Evolutionary conservation across 2,888 invertebrate genomes (phyloP).

Genomic region (Drosophila diplacantha): DNA sequence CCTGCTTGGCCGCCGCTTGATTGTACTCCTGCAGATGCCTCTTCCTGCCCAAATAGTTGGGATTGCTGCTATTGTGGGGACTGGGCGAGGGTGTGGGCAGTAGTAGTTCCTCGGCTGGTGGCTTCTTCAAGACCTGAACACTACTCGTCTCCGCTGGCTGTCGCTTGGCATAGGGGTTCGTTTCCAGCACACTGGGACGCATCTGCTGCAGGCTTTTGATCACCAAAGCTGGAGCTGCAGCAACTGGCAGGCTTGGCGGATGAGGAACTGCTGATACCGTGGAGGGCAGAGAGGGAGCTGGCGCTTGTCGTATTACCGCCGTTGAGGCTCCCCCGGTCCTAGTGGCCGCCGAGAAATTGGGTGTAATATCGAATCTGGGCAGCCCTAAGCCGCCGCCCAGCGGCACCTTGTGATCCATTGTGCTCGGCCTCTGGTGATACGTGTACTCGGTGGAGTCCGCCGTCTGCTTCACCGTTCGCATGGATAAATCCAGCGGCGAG

Average conservation of each 20-base stretch:
- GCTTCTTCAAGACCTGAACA: constrained; percentile 17
- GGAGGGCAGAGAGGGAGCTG: constrained; percentile 14
- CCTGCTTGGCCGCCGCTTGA: constrained; percentile 57
- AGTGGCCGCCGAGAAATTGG: constrained; percentile 81
- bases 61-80: constrained; percentile 59
- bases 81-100: constrained; percentile 25
- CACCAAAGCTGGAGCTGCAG: constrained; percentile 36
- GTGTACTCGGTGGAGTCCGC: constrained; percentile 88
- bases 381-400: constrained; percentile 76
- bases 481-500: constrained; percentile 91
- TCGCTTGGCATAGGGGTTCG: constrained; percentile 70
- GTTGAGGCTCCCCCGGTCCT: constrained; percentile 22
- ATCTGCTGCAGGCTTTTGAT: constrained; percentile 65
- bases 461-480: constrained; percentile 91
- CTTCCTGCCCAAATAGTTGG: constrained; percentile 71
- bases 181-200: constrained; percentile 74
- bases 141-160: constrained; percentile 64
- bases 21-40: constrained; percentile 73
- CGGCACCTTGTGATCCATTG: constrained; percentile 12
- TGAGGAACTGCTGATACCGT: constrained; percentile 14
- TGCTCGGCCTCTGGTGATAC: constrained; percentile 49
- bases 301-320: constrained; percentile 52
- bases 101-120: constrained; percentile 15
- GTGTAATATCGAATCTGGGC: constrained; percentile 88
- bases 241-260: neutral